Percentiles rank a stretch among this genome's conserved stretches.
Conservation (phyloP, 2,888 invertebrate genomes). For the Bombylius major region DNA sequence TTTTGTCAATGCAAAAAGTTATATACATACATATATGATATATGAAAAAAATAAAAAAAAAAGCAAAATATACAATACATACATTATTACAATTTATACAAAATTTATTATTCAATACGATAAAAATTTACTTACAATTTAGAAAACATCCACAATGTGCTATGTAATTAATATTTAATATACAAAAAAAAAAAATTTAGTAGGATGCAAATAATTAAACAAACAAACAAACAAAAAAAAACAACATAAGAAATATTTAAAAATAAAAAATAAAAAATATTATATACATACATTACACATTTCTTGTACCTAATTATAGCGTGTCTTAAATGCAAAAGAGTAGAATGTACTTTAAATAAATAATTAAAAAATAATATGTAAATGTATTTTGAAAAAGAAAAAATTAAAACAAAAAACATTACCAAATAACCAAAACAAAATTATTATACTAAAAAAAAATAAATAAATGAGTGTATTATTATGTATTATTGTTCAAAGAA, state of each 20-base stretch:
- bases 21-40: too few species aligned
- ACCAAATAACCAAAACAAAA: neutral
- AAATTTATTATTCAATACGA: neutral
- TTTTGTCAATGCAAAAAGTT: too few species aligned
- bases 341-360: neutral
- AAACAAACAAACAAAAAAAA: neutral
- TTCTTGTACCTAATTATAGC: constrained; percentile 15
- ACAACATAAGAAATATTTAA: constrained; percentile 9
- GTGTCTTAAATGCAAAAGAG: constrained; percentile 12
- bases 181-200: neutral
- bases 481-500: too few species aligned
- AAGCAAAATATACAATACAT: neutral
- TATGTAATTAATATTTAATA: constrained; percentile 1
- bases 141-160: too few species aligned
- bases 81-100: neutral
- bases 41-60: neutral
- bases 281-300: constrained; percentile 6
- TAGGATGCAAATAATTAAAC: neutral
- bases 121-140: neutral
- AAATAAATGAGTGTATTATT: too few species aligned
- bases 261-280: constrained; percentile 7
- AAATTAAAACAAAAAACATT: neutral
- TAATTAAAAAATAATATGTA: neutral
- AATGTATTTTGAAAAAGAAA: neutral
- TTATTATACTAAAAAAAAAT: neutral